phyloP scores from a whole-genome alignment of 1,140 invertebrate genomes.

The Cotesia vestalis region DNA sequence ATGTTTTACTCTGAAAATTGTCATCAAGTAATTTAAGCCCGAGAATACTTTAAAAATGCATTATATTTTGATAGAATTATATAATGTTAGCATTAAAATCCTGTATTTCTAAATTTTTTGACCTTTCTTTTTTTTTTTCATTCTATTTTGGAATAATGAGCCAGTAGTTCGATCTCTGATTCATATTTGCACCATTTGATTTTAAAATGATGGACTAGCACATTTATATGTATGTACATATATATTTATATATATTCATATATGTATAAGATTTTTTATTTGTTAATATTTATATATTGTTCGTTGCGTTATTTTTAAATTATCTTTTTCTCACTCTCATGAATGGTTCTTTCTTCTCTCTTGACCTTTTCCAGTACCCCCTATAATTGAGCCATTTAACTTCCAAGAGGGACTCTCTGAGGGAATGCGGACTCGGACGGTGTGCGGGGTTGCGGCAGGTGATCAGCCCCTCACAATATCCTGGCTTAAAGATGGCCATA shows the following conservation, averaged over 20 bases:
- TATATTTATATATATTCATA: constrained; percentile 10
- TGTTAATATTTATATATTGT: constrained; percentile 23
- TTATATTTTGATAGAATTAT: no score
- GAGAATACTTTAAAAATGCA: no score
- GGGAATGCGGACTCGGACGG: constrained; percentile 84
- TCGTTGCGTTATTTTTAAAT: constrained; percentile 59
- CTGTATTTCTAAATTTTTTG: no score
- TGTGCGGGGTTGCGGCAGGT: constrained; percentile 85
- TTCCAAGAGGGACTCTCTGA: constrained; percentile 84
- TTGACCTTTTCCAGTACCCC: constrained; percentile 78
- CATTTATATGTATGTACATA: no score
- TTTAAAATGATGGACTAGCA: not conserved
- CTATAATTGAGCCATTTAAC: constrained; percentile 84
- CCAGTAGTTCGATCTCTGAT: no score
- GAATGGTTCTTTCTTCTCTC: constrained; percentile 72
- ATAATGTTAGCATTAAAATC: no score
- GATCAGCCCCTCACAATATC: constrained; percentile 79
- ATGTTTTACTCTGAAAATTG: no score
- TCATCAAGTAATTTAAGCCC: no score
- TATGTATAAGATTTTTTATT: constrained; percentile 29
- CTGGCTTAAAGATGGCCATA: constrained; percentile 81
- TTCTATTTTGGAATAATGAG: no score
- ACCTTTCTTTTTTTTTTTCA: no score
- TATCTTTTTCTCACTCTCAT: constrained; percentile 71
- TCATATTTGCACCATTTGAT: not conserved